Evolutionary conservation across 1,140 invertebrate species (phyloP).

Genomic region (Tigriopus japonicus): DNA sequence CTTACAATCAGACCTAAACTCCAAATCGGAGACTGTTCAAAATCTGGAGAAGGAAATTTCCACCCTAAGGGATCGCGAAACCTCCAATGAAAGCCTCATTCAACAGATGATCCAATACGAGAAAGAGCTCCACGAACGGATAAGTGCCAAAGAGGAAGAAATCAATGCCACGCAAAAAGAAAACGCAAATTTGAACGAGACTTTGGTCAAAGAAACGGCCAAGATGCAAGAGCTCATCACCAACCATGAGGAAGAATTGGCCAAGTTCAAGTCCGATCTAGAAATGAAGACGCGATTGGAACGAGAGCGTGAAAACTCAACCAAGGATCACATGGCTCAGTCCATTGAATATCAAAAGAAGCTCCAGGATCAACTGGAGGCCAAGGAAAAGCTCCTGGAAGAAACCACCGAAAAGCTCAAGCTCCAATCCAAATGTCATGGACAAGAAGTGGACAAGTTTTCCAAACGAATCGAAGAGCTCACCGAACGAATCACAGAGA

Average conservation of each 20-base stretch:
- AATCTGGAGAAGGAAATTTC: slow-evolving; percentile 11
- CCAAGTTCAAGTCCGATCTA: slow-evolving; percentile 20
- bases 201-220: slow-evolving; percentile 10
- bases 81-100: slow-evolving; percentile 5
- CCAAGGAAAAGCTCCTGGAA: slow-evolving; percentile 16
- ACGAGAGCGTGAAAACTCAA: slow-evolving; percentile 20
- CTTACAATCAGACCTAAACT: too few species aligned
- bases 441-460: too few species aligned
- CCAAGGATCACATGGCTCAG: slow-evolving; percentile 18
- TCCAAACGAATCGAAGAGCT: too few species aligned
- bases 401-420: background rate
- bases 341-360: slow-evolving; percentile 17
- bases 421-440: too few species aligned
- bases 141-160: slow-evolving; percentile 18
- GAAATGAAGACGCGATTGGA: slow-evolving; percentile 21
- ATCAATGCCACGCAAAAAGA: slow-evolving; percentile 16
- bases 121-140: slow-evolving; percentile 17
- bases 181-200: slow-evolving; percentile 14
- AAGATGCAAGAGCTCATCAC: slow-evolving; percentile 20
- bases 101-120: slow-evolving; percentile 9
- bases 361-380: slow-evolving; percentile 14
- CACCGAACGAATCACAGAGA: too few species aligned
- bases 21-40: background rate
- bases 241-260: slow-evolving; percentile 21
- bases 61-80: slow-evolving; percentile 15